Base-by-base conservation (phyloP, 2,113 vertebrate genomes). In the Lates calcarifer region DNA sequence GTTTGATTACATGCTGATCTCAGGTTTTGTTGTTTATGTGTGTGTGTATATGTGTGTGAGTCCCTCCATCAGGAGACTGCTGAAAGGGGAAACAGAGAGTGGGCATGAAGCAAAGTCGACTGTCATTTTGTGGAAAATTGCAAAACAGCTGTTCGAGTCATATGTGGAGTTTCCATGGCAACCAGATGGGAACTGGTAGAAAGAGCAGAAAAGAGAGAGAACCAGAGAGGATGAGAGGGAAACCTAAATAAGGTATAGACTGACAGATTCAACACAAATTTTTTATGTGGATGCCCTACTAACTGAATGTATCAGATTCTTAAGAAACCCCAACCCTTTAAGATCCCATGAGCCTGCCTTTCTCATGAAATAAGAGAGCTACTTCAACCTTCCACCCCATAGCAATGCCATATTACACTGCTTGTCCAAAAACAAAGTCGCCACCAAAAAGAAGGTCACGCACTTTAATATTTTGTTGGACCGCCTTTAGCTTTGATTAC, bases 61-160 rank as follows among this genome's bases (percentile, higher is more conserved):
- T 28, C 6, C 14, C 8, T 73, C 53, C 17, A 55, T 66, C 56
- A 49, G 41, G 11, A 76, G 33, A 18, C n/a, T n/a, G 49, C 45
- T 57, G 57, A 57, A 37, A 28, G 51, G 51, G 65, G 57, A 79
- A 84, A 73, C 49, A 51, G 70, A 61, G 69, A 78, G 78, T 83
- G 62, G 58, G 70, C 11, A 53, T 22, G 26, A 80, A 49, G 70
- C 61, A 73, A 73, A 88, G 75, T 79, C 20, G 33, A 45, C 55
- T 88, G 76, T 79, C 74, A 81, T 90, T 85, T 89, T 79, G 68
- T 80, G 69, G 74, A 83, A 86, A 90, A 92, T 58, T 65, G 83
- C 69, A 84, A 92, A 92, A 91, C 92, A 95, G 92, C 92, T 93
- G 91, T 90, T 81, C 45, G 31, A 89, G 85, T 91, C 65, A 64